A percentile compares a stretch with the other conserved stretches of the same genome.
phyloP scores from a whole-genome alignment of 2,888 invertebrate genomes.

The Tiliacea aurago region DNA sequence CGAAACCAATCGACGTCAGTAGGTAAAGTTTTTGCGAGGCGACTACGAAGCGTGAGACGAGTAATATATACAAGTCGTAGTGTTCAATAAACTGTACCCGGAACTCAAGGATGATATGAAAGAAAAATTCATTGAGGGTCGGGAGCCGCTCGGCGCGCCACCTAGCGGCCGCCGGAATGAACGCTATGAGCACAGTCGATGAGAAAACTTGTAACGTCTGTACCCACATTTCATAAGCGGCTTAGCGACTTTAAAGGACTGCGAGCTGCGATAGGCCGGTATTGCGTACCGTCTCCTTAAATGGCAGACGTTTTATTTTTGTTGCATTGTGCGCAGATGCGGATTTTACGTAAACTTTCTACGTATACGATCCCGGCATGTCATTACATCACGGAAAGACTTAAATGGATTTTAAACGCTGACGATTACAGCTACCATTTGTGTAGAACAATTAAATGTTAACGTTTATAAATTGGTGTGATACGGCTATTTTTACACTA shows the following conservation, averaged over 20 bases:
- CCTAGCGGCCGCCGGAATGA: conserved; percentile 51
- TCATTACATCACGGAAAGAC: conserved; percentile 65
- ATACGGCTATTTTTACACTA: conserved; percentile 62
- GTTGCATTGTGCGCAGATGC: conserved; percentile 76
- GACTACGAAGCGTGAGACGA: conserved; percentile 57
- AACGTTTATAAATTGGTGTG: conserved; percentile 58
- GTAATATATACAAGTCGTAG: conserved; percentile 55
- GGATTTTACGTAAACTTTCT: conserved; percentile 80
- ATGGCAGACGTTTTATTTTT: conserved; percentile 83
- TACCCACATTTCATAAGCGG: conserved; percentile 85
- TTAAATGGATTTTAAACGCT: conserved; percentile 64
- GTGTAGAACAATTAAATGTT: conserved; percentile 65
- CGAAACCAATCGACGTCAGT: conserved; percentile 28
- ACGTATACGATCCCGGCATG: conserved; percentile 67
- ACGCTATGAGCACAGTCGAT: conserved; percentile 70
- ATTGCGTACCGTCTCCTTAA: conserved; percentile 80
- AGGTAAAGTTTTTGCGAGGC: conserved; percentile 55
- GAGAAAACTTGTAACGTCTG: conserved; percentile 81
- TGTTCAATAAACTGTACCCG: conserved; percentile 67
- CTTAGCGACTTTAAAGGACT: conserved; percentile 85
- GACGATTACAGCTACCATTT: conserved; percentile 60
- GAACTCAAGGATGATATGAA: conserved; percentile 65
- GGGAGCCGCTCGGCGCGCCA: conserved; percentile 47
- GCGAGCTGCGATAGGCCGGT: conserved; percentile 78
- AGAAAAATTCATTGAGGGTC: conserved; percentile 68